Evolutionary conservation across 2,888 invertebrate species (phyloP), one percentile per base, ranked within the genome.

Genomic region (Aromia moschata): DNA sequence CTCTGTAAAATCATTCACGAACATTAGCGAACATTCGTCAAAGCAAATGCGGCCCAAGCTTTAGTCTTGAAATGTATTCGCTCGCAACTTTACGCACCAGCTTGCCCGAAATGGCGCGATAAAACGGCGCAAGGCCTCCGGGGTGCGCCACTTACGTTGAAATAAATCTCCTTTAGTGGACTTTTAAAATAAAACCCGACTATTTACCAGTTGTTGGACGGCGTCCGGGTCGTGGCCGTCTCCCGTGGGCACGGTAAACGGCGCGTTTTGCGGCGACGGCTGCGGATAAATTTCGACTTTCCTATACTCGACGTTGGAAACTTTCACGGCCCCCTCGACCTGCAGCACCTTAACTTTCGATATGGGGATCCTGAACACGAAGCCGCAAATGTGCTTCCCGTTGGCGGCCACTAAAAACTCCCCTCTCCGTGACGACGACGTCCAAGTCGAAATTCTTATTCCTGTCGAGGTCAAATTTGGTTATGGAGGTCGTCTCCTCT

Each of bases 381-480:
- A 93, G 38, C 84, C 84, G 74, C 91, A 90, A 76, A 90, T 90
- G 74, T 91, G 90, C 64, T 84, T 83, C 0, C 90, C 91, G 76
- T 93, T 89, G 15, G 92, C 83, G 1, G 91, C 87, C 70, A 91
- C 87, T 80, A 88, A 77, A 31, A 86, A 87, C 67, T 87, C 85
- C 15, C n/a, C 81, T 80, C 18, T 86, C 84, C 31, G 87, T 86
- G 0, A 88, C 79, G 11, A 89, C 76, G 51, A 89, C 81, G 75
- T 87, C 85, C 69, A 90, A 81, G 60, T 84, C 80, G 69, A 87
- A 87, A 5, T 79, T 76, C 18, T 79, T 77, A 41, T 82, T 82
- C 45, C 79, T 70, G 71, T 80, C 78, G 60, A 87, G 83, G 1
- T 84, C 83, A 69, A 85, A 85, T 57, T 71, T 72, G 51, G 72